Percentiles rank a stretch among this genome's conserved stretches.
Evolutionary conservation across 2,113 vertebrate genomes (phyloP).

Genomic region (Myotis davidii): DNA sequence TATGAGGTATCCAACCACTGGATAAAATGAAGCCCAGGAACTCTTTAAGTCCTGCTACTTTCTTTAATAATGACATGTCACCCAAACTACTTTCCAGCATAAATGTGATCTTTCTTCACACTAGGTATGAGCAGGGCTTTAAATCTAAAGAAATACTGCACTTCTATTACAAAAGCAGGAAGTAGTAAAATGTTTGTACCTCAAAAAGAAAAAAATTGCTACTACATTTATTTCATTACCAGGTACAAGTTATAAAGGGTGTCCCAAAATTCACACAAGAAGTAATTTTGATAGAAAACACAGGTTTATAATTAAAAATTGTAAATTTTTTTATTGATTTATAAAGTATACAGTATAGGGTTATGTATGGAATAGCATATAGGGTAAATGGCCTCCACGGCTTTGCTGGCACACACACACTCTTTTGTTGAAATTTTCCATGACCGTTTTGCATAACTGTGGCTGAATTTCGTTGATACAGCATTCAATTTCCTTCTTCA

Average conservation of each 20-base stretch:
- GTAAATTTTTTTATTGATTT: no score
- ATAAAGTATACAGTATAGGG: no score
- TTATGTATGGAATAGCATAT: no score
- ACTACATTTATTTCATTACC: not conserved
- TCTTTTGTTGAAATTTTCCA: no score
- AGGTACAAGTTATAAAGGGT: not conserved
- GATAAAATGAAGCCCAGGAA: not conserved
- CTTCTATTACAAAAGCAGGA: not conserved
- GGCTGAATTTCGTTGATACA: no score
- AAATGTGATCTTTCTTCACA: not conserved
- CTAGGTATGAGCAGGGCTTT: not conserved
- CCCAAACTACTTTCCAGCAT: not conserved
- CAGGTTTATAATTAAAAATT: no score
- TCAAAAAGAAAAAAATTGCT: not conserved
- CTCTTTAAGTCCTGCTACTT: not conserved
- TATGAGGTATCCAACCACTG: not conserved
- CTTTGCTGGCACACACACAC: no score
- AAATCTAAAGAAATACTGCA: not conserved
- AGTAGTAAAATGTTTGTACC: not conserved
- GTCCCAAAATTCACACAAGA: no score
- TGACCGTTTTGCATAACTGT: no score
- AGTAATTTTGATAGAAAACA: no score
- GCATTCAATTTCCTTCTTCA: no score
- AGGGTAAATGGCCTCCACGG: no score
- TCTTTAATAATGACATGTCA: not conserved